Percentiles rank a stretch among this genome's conserved stretches.
phyloP scores from a whole-genome alignment of 2,797 vertebrate genomes.

The Schizothorax lantsangensis region DNA sequence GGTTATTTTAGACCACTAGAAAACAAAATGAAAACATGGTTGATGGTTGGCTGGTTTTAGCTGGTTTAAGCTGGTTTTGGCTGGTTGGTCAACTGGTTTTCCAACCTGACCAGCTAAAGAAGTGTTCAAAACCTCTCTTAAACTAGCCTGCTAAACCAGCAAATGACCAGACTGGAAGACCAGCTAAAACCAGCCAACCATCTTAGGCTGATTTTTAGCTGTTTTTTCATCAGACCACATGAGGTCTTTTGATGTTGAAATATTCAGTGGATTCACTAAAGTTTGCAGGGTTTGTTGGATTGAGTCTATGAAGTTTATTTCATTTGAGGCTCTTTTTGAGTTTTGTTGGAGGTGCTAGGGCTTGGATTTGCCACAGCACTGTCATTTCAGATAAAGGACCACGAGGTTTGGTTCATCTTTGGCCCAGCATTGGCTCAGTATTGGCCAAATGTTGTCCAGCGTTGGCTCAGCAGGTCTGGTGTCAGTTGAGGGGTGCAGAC shows the following conservation, averaged over 20 bases:
- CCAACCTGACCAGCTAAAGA: too few relatives aligned
- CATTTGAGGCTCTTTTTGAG: not conserved
- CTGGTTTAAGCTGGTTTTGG: too few relatives aligned
- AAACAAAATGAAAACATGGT: too few relatives aligned
- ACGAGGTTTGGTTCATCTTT: not conserved
- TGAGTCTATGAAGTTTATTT: not conserved
- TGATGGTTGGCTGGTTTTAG: too few relatives aligned
- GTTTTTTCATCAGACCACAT: too few relatives aligned
- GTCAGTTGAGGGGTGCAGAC: slow-evolving; percentile 50
- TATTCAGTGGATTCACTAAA: not conserved
- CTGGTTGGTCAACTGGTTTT: not conserved
- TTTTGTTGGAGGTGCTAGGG: not conserved
- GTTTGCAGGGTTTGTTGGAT: not conserved
- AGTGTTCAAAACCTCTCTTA: not conserved
- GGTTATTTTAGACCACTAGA: not conserved
- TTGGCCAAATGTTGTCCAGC: slow-evolving; percentile 20
- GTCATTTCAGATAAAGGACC: slow-evolving; percentile 6
- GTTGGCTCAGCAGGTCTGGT: slow-evolving; percentile 47
- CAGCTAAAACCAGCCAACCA: not conserved
- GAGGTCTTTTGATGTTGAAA: not conserved
- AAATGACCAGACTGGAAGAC: not conserved
- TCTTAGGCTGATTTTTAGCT: too few relatives aligned
- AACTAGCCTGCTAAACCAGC: not conserved
- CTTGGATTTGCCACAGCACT: not conserved
- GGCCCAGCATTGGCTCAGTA: not conserved